Conservation (phyloP, 2,888 invertebrate species). For the Diaphora mendica region DNA sequence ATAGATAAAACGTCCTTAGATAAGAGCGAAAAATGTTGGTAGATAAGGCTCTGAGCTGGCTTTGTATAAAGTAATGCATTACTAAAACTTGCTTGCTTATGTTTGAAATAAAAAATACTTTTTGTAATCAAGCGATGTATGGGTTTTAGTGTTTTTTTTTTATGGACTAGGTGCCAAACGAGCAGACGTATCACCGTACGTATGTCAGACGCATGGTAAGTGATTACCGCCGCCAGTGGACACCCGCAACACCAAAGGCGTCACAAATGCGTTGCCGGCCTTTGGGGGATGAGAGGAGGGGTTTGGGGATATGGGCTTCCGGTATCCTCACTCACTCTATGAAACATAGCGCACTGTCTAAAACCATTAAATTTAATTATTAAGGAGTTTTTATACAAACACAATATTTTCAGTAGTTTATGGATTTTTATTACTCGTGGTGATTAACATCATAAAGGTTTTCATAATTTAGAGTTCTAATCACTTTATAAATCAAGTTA, state of each 20-base stretch:
- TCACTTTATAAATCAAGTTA: neutral
- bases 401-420: neutral
- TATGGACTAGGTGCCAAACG: no score
- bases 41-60: slow-evolving; percentile 4
- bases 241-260: no score
- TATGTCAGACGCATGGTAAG: no score
- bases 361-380: no score
- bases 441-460: neutral
- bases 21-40: neutral
- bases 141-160: neutral
- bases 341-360: no score
- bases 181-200: no score
- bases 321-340: no score
- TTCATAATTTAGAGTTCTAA: no score
- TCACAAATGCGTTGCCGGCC: no score
- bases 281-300: no score
- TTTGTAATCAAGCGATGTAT: neutral
- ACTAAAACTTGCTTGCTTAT: neutral
- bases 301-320: no score
- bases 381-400: neutral
- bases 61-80: neutral
- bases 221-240: no score
- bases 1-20: slow-evolving; percentile 10
- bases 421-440: neutral
- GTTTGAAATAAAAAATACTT: neutral